Conservation (phyloP, 2,888 invertebrate species). For the Eledone cirrhosa region DNA sequence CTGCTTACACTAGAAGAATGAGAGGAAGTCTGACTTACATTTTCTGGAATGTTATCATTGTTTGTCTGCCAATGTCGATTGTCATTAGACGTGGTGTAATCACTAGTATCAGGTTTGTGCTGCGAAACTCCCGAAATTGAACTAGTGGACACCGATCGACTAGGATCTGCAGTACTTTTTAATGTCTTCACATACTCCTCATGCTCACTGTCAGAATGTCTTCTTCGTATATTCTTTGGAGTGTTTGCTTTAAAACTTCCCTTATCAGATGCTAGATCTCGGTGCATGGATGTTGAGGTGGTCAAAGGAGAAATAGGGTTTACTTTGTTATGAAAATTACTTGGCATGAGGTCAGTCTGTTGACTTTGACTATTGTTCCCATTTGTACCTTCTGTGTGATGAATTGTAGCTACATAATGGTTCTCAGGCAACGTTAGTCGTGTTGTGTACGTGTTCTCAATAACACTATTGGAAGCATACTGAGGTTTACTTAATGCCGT, state of each 20-base stretch:
- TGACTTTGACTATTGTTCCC: too few species aligned
- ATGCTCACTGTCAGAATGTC: slow-evolving; percentile 61
- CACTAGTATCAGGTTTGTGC: not conserved
- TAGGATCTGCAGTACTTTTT: not conserved
- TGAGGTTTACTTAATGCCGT: slow-evolving; percentile 31
- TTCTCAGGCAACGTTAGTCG: slow-evolving; percentile 34
- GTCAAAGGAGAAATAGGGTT: not conserved
- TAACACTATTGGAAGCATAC: slow-evolving; percentile 64
- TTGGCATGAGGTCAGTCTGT: too few species aligned
- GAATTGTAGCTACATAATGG: too few species aligned
- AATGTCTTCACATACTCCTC: slow-evolving; percentile 50
- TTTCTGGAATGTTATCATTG: slow-evolving; percentile 41
- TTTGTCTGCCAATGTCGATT: slow-evolving; percentile 8
- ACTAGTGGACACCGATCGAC: slow-evolving; percentile 19
- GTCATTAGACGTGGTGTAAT: not conserved
- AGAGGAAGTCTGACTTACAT: slow-evolving; percentile 44
- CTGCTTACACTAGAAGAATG: slow-evolving; percentile 42
- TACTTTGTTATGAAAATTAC: too few species aligned
- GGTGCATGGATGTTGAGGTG: slow-evolving; percentile 46
- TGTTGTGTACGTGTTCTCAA: slow-evolving; percentile 65
- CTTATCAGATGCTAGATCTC: slow-evolving; percentile 59
- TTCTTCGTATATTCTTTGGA: slow-evolving; percentile 58
- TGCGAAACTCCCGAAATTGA: slow-evolving; percentile 7
- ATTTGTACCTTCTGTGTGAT: too few species aligned
- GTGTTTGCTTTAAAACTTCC: slow-evolving; percentile 59